Evolutionary conservation across 2,797 vertebrate species (phyloP).

Genomic region (Sciurus carolinensis): DNA sequence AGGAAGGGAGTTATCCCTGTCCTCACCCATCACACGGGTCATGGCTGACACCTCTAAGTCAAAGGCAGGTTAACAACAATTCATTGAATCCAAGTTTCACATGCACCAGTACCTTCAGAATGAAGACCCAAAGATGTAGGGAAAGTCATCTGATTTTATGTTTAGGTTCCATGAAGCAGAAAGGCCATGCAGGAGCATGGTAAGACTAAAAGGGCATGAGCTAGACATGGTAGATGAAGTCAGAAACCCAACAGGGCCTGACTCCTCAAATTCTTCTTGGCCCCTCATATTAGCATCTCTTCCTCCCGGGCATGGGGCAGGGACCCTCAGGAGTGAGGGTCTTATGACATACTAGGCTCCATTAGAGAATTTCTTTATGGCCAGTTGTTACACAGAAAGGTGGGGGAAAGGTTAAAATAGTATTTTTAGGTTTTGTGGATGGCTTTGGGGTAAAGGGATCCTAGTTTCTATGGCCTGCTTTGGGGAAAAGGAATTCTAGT

Average conservation of each 20-base stretch:
- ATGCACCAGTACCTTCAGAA: not conserved
- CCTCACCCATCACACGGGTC: not conserved
- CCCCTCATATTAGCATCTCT: not conserved
- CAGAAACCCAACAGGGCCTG: too few relatives aligned
- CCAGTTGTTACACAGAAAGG: not conserved
- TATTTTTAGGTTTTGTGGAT: not conserved
- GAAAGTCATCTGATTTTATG: not conserved
- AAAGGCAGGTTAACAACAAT: not conserved
- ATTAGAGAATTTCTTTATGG: not conserved
- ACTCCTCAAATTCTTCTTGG: not conserved
- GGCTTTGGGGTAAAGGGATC: not conserved
- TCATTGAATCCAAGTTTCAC: not conserved
- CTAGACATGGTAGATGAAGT: accelerated
- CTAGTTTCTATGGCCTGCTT: not conserved
- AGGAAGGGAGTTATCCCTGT: too few relatives aligned
- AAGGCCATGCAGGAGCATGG: too few relatives aligned
- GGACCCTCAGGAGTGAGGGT: not conserved
- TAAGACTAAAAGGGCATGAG: not conserved
- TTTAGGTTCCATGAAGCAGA: not conserved
- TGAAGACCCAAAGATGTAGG: not conserved
- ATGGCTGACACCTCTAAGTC: not conserved
- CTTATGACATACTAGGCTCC: not conserved
- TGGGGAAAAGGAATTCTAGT: not conserved
- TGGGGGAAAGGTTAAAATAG: too few relatives aligned
- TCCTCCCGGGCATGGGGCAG: not conserved